Base-by-base conservation (phyloP, 2,797 vertebrate genomes). In the Centroberyx gerrardi region DNA sequence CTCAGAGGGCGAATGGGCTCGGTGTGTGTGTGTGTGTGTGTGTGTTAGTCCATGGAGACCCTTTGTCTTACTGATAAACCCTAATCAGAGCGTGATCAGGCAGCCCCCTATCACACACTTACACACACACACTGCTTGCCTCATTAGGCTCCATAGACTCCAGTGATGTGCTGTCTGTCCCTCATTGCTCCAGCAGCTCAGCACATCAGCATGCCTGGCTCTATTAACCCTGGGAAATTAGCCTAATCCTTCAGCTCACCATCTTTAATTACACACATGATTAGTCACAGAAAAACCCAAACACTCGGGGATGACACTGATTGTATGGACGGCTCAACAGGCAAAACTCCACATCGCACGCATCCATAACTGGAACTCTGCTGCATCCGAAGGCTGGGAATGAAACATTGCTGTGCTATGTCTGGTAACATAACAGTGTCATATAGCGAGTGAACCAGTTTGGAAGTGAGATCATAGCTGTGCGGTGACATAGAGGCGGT, bases 261-360 rank as follows among this genome's bases (percentile, higher is more conserved):
- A 78, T 90, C 82, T 90, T 90, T 90, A 87, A 91, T 90, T 84
- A 87, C 83, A 69, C 53, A 69, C 80, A 69, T 70, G 80, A 90
- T 89, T 90, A 83, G 82, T 68, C 67, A 33, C 70, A 68, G 62
- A 76, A 78, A 81, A 80, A 59, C 48, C 28, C 4, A 4, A 48
- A 66, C 58, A 22, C 80, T 83, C 63, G 48, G 58, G 42, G 68
- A 82, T 68, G 73, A 78, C 72, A 71, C 75, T 65, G 78, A 88
- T 87, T 31, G 0, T 59, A 60, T 31, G 55, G 77, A 66, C 18
- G 5, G 29, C 31, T 58, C 14, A 3, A 33, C 54, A 56, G 13
- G 28, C 29, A 56, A 64, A 65, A 8, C 8, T 38, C 53, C 12
- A 18, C 3, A 76, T 74, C 74, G 44, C 75, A 69, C 31, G 3